Base-by-base conservation (phyloP, 2,797 vertebrate genomes). In the Gymnothorax reevesii region DNA sequence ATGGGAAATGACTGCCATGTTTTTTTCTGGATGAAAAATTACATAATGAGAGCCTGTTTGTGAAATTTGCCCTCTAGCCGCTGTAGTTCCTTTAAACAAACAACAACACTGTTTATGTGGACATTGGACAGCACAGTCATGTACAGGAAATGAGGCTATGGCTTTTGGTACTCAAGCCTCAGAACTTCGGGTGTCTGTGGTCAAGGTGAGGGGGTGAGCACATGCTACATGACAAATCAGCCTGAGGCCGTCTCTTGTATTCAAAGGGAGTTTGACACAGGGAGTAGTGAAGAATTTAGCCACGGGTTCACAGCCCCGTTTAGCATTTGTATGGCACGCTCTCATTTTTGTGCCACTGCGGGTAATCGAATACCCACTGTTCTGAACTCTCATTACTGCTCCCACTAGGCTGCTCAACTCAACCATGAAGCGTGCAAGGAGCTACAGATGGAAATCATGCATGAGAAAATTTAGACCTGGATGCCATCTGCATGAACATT, bases 361-460 rank as follows among this genome's bases (percentile, higher is more conserved):
- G 57, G 20, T 80, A n/a, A 55, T 8, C 22, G 49, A 80, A 80
- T 55, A 54, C n/a, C 22, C 49, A 55, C 27, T 12, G 15, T 13
- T 17, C 80, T 15, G n/a, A n/a, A 8, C 55, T 33, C 57, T 27
- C 33, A 27, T 20, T 59, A 33, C 15, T 15, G 3, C 59, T 84
- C 33, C 57, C 52, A 1, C 2, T 82, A 91, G 88, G 90, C 86
- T 49, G 86, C 77, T 25, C 85, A 75, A 59, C 80, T 88, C 60
- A 85, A 90, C 84, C 66, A 85, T 7, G 57, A 83, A 33, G 85
- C 90, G 42, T 90, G 87, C 64, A 87, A 86, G 55, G 73, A 86
- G 15, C 87, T 92, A 2, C 90, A 92, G 52, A 86, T 42, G 83
- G 87, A 89, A 55, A 60, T 89, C 60, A 54, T 42, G n/a, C 33